Evolutionary conservation across 2,113 vertebrate genomes (phyloP).

Genomic region (Hylia prasina): DNA sequence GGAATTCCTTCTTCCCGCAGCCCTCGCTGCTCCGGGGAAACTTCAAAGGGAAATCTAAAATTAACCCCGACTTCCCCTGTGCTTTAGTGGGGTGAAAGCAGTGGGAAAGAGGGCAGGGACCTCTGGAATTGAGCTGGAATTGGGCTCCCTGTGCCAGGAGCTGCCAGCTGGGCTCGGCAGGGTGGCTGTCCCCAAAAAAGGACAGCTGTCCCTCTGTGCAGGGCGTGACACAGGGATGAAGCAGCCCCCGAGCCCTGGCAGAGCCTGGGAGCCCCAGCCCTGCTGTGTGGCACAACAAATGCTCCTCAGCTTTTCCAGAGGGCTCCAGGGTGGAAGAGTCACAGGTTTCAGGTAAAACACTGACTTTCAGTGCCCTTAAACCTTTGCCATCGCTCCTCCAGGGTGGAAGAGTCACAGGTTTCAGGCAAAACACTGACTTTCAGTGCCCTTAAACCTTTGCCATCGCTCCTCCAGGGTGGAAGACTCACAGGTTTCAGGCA

Average conservation of each 20-base stretch:
- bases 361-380: background rate
- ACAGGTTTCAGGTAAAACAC: background rate
- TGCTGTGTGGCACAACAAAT: accelerated
- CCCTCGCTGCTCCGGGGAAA: background rate
- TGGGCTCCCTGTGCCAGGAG: background rate
- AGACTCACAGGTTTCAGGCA: background rate
- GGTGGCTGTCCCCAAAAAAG: accelerated
- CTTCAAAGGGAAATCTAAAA: background rate
- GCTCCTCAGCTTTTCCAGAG: background rate
- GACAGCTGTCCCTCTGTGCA: background rate
- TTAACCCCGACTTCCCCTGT: background rate
- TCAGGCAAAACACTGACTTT: background rate
- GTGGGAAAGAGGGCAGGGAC: background rate
- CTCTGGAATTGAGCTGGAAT: background rate
- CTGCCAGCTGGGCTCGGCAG: background rate
- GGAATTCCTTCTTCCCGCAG: background rate
- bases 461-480: background rate
- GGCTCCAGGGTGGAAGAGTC: background rate
- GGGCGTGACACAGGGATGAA: background rate
- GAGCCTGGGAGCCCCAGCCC: background rate
- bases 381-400: background rate
- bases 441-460: background rate
- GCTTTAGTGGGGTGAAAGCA: background rate
- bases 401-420: background rate
- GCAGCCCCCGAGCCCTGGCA: background rate